Percentiles rank a stretch among this genome's conserved stretches.
Evolutionary conservation across 1,140 invertebrate genomes (phyloP).

Genomic region (Plutomurus gul): DNA sequence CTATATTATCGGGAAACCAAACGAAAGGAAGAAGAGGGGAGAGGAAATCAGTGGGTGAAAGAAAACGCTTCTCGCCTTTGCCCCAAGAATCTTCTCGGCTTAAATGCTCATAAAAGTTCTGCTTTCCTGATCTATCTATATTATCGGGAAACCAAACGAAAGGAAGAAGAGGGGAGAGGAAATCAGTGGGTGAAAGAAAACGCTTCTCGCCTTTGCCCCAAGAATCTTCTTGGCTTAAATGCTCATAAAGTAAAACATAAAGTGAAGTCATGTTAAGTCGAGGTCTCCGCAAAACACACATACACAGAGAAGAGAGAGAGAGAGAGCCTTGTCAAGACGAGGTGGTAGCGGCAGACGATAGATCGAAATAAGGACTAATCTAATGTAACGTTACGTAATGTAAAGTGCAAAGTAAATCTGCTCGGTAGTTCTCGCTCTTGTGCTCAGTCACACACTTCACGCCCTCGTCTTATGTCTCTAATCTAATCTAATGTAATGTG

Average conservation of each 20-base stretch:
- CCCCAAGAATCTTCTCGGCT: not conserved
- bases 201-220: not conserved
- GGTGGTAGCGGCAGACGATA: not conserved
- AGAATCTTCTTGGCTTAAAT: not conserved
- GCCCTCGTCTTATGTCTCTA: not conserved
- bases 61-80: not conserved
- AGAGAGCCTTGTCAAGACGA: not conserved
- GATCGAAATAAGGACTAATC: conserved; percentile 21
- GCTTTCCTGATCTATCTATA: conserved; percentile 16
- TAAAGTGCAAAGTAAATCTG: conserved; percentile 22
- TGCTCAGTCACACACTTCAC: not conserved
- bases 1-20: not conserved
- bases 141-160: not conserved
- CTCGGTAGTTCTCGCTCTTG: not conserved
- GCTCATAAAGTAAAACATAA: conserved; percentile 30
- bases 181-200: not conserved
- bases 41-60: not conserved
- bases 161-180: not conserved
- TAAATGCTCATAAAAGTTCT: conserved; percentile 16
- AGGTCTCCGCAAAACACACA: not conserved
- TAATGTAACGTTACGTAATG: conserved; percentile 11
- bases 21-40: not conserved
- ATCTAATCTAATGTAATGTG: conserved; percentile 11
- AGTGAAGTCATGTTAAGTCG: conserved; percentile 7
- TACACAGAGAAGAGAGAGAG: too few species aligned